Percentiles rank a stretch among this genome's conserved stretches.
phyloP scores from a whole-genome alignment of 1,140 invertebrate species.

The Thaumetopoea pityocampa region DNA sequence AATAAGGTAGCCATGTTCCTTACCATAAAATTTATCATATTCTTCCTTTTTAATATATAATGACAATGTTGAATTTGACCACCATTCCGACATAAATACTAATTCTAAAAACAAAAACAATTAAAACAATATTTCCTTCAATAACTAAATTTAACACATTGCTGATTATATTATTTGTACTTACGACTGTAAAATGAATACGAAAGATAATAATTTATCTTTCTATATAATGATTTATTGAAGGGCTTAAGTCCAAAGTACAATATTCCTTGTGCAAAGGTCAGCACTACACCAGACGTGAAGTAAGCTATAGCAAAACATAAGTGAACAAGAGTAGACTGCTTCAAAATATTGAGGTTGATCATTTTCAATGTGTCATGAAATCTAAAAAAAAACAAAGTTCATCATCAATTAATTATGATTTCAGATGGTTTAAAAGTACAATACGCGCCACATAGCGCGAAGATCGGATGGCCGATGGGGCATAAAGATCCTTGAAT shows the following conservation, averaged over 20 bases:
- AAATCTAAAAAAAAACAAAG: constrained; percentile 44
- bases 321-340: constrained; percentile 82
- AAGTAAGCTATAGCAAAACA: constrained; percentile 93
- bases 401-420: no score
- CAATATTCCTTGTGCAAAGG: constrained; percentile 86
- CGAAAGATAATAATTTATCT: constrained; percentile 93
- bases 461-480: no score
- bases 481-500: no score
- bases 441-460: no score
- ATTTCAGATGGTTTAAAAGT: no score
- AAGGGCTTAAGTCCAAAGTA: constrained; percentile 85
- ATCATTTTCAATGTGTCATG: constrained; percentile 79
- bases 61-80: constrained; percentile 85
- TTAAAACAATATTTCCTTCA: neutral
- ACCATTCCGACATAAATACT: constrained; percentile 95
- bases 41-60: constrained; percentile 89
- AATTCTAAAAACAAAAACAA: constrained; percentile 81
- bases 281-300: constrained; percentile 91
- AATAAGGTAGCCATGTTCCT: constrained; percentile 91
- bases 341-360: constrained; percentile 78
- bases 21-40: constrained; percentile 87
- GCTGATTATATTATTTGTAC: constrained; percentile 80
- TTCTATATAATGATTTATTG: constrained; percentile 87
- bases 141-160: neutral
- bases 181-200: constrained; percentile 94